Evolutionary conservation across 2,113 vertebrate species (phyloP).

Genomic region (Australoheros scitulus): DNA sequence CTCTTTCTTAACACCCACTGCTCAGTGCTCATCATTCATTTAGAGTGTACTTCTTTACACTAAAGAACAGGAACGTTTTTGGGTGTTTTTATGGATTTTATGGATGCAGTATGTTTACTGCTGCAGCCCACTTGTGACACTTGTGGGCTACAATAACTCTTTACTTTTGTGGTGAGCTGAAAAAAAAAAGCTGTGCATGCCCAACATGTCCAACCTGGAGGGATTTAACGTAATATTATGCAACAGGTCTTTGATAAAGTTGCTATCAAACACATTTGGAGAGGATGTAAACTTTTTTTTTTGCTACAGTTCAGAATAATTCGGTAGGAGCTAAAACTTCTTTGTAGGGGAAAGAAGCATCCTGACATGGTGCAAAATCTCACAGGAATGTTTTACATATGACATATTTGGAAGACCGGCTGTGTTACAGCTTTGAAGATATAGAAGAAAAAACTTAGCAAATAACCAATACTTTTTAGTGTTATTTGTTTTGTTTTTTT

Average conservation of each 20-base stretch:
- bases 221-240: not conserved
- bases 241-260: not conserved
- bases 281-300: not conserved
- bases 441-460: too few relatives aligned
- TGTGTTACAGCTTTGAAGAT: too few relatives aligned
- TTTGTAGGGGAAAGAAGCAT: rapidly evolving
- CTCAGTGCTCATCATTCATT: not conserved
- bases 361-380: not conserved
- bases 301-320: not conserved
- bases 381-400: not conserved
- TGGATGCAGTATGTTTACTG: not conserved
- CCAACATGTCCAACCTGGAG: rapidly evolving
- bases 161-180: too few relatives aligned
- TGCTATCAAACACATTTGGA: not conserved
- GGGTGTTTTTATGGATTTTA: not conserved
- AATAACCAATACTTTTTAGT: too few relatives aligned
- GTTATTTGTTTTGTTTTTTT: too few relatives aligned
- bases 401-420: too few relatives aligned
- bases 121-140: not conserved
- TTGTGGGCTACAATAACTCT: not conserved
- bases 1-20: not conserved
- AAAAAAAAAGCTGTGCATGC: too few relatives aligned
- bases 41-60: not conserved
- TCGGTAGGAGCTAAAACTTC: not conserved
- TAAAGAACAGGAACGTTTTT: not conserved